phyloP scores from a whole-genome alignment of 2,888 invertebrate species.

The Melinaea menophilus region DNA sequence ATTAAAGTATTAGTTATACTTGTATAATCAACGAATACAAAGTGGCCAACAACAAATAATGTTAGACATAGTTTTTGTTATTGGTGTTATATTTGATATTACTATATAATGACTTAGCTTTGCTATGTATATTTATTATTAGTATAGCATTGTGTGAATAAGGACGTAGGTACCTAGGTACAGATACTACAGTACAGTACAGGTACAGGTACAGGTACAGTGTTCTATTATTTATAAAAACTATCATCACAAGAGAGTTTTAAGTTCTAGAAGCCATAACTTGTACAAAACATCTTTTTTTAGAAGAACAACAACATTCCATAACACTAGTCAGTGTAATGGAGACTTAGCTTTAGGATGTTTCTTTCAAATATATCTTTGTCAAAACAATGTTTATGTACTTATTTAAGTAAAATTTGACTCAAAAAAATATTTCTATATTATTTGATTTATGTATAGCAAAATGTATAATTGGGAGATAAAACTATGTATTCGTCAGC shows the following conservation, averaged over 20 bases:
- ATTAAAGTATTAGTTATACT: background rate
- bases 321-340: constrained; percentile 8
- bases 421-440: too few species aligned
- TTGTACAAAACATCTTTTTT: background rate
- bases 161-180: background rate
- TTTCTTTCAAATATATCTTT: background rate
- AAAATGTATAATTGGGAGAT: too few species aligned
- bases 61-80: constrained; percentile 19
- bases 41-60: constrained; percentile 28
- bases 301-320: background rate
- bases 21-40: constrained; percentile 25
- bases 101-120: constrained; percentile 9
- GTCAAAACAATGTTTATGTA: background rate
- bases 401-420: background rate
- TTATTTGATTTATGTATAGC: too few species aligned
- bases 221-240: background rate
- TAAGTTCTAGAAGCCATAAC: constrained; percentile 3
- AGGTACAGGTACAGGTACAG: background rate
- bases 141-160: background rate
- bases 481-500: too few species aligned
- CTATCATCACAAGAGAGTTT: background rate
- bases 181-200: background rate
- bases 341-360: background rate
- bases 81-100: constrained; percentile 14
- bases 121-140: constrained; percentile 15